These are phyloP conservation scores for Anthophora plumipes DNA, from an alignment of 2,888 invertebrate species.

Conservation along the genomic window DNA sequence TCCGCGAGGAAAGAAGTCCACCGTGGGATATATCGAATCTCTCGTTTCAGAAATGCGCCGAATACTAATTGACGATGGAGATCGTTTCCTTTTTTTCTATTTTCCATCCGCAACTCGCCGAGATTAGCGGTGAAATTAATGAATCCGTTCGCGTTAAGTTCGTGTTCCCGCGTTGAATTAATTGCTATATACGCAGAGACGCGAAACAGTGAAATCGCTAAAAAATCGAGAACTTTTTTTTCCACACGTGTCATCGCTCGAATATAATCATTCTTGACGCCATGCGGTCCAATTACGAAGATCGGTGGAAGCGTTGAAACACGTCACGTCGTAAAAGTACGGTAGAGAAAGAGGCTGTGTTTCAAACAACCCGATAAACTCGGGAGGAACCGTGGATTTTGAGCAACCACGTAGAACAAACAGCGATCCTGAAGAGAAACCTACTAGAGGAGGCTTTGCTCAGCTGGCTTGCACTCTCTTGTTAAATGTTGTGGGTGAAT, in stretches of 20 bases:
- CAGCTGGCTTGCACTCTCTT: slow-evolving; percentile 1
- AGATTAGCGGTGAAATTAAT: slow-evolving; percentile 21
- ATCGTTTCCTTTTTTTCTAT: neutral
- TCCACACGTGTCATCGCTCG: neutral
- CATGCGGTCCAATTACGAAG: slow-evolving; percentile 19
- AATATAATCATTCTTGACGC: slow-evolving; percentile 22
- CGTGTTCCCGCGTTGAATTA: slow-evolving; percentile 22
- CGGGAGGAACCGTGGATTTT: slow-evolving; percentile 31
- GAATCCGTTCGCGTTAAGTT: neutral
- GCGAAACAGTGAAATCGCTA: neutral
- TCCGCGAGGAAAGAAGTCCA: neutral
- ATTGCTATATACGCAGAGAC: slow-evolving; percentile 12
- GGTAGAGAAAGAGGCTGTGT: slow-evolving; percentile 26
- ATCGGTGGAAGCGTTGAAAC: slow-evolving; percentile 19
- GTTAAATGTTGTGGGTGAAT: slow-evolving; percentile 40
- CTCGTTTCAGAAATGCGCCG: neutral
- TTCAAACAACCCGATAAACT: slow-evolving; percentile 51
- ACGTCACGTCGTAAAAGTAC: slow-evolving; percentile 40
- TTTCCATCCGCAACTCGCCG: neutral
- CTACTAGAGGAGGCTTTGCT: slow-evolving; percentile 2
- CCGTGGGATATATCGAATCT: neutral
- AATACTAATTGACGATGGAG: slow-evolving; percentile 15
- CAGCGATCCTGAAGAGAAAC: slow-evolving; percentile 22
- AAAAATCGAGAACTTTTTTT: slow-evolving; percentile 26
- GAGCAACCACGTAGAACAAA: slow-evolving; percentile 46